Conservation (phyloP, 2,113 vertebrate genomes). For the Martes martes region DNA sequence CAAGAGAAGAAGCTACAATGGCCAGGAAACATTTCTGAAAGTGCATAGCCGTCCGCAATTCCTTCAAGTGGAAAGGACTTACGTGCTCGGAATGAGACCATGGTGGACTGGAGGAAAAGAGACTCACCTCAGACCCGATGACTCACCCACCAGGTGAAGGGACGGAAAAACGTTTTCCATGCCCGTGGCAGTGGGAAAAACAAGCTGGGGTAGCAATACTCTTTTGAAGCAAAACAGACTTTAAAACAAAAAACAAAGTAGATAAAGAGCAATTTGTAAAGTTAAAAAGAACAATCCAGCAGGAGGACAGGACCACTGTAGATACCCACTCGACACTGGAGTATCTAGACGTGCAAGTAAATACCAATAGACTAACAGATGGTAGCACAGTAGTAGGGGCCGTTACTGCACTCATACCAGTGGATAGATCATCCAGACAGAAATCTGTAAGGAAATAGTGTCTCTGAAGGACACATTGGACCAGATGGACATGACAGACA, state of each 20-base stretch:
- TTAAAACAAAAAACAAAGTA: not conserved
- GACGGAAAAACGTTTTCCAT: not conserved
- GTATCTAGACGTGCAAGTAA: not conserved
- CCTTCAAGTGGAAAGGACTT: not conserved
- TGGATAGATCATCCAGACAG: not conserved
- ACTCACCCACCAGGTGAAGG: not conserved
- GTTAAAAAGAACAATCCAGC: not conserved
- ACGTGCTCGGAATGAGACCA: not conserved
- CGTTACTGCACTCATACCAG: not conserved
- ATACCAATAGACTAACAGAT: too few species aligned
- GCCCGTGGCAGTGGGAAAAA: not conserved
- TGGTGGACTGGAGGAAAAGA: not conserved
- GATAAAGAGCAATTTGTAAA: not conserved
- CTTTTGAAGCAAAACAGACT: not conserved
- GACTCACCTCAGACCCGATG: not conserved
- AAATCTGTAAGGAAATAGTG: not conserved
- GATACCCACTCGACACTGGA: accelerated
- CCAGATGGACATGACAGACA: not conserved
- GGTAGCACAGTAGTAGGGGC: not conserved
- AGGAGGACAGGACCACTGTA: not conserved
- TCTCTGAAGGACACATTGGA: not conserved
- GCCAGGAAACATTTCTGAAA: not conserved
- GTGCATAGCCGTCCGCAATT: accelerated
- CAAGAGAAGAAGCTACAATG: not conserved
- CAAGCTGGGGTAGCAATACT: not conserved